Evolutionary conservation across 2,113 vertebrate species (phyloP), one percentile per base, ranked within the genome.

Genomic region (Menidia beryllina): DNA sequence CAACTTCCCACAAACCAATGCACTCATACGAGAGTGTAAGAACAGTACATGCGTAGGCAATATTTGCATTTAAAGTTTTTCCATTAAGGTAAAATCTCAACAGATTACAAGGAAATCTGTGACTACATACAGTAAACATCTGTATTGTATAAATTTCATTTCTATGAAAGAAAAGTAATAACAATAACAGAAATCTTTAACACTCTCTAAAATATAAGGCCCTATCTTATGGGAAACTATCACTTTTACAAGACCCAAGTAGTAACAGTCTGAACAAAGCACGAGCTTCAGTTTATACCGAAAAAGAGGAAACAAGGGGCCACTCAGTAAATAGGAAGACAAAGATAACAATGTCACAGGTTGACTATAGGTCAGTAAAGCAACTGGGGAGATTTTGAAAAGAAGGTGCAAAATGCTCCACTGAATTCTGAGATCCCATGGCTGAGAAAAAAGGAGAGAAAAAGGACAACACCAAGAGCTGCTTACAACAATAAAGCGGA

Each of bases 401-500:
- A 26, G 25, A 51, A 53, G 64, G 34, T 0, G 45, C 43, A n/a
- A 20, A 26, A 7, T 55, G 62, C 45, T 53, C 67, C 77, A 77
- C 61, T 56, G 10, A 7, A 72, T 47, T 24, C 17, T 47, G 13
- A 53, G 51, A 71, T 50, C 41, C 43, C 20, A 54, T 11, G 21
- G 53, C 49, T 72, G 77, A 80, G 67, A 76, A 62, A 75, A 66
- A 19, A n/a, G 34, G 17, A 27, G 34, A 25, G 19, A 43, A 39
- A 70, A 34, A 34, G 7, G 48, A 63, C 15, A 20, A 26, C 27
- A 56, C 50, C 9, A 14, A 70, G 53, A 85, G 61, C 72, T 77
- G 70, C 77, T 82, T 60, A 67, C 58, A 72, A 82, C 77, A 82
- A 80, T 78, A 81, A 82, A 57, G 45, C 23, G 0, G 57, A 23